Evolutionary conservation across 2,888 invertebrate genomes (phyloP), one percentile per base, ranked within the genome.

Genomic region (Spatulosminthurus flaviceps): DNA sequence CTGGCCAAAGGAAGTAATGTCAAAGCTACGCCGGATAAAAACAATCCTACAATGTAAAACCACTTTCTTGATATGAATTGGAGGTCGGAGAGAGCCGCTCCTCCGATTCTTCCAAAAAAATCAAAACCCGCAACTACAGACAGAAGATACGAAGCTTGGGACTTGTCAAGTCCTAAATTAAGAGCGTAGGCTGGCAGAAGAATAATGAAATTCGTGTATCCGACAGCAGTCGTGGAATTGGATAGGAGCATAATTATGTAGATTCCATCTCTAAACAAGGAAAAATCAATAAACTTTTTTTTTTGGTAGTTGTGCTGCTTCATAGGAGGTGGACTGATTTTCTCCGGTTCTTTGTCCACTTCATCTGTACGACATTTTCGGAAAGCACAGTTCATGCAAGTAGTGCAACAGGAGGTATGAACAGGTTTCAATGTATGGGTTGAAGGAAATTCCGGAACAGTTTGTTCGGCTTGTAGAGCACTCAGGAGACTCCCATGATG

Each of bases 161-260:
- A 90, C 85, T 93, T 93, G 86, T 92, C 91, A 86, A 92, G 94
- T 0, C 91, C 91, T 73, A 93, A 88, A 29, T 91, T 90, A 7
- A 91, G 87, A 0, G 94, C 95, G 86, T 94, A 95, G 0, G 92
- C 91, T 5, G 95, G 95, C 24, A 95, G 90, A 22, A 95, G 87
- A 73, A 95, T 94, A 0, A 94, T 92, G 84, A 95, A 94, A 86
- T 95, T 95, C 0, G 95, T 95, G 86, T 94, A 95, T 80, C 94
- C 93, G 73, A 95, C 93, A 0, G 95, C 95, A 82, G 93, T 94
- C 0, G 95, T 94, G 67, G 93, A 94, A 86, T 94, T 95, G 0
- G 94, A 95, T 86, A 95, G 92, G 24, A 95, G 87, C 80, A 95
- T 94, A 0, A 95, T 92, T 78, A 95, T 89, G 86, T 94, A 95